phyloP scores from a whole-genome alignment of 2,888 invertebrate genomes.

The Allolobophora icterica region DNA sequence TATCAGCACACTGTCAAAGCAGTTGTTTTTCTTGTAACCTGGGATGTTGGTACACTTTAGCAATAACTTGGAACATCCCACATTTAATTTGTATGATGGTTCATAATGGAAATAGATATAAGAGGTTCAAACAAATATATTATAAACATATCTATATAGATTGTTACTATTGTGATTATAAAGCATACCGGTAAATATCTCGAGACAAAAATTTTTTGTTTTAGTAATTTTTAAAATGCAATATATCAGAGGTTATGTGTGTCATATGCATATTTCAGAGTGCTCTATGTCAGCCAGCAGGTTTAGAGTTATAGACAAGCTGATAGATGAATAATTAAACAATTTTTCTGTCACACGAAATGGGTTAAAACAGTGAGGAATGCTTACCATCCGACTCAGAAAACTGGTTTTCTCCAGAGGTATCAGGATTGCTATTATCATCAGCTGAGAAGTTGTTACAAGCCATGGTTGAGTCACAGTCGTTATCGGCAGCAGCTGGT shows the following conservation, averaged over 20 bases:
- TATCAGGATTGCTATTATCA: not conserved
- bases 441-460: not conserved
- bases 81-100: too few relatives aligned
- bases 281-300: not conserved
- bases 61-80: too few relatives aligned
- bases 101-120: not conserved
- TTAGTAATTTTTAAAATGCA: too few relatives aligned
- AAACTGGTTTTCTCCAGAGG: not conserved
- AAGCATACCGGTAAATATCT: not conserved
- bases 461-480: not conserved
- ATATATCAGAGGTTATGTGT: not conserved
- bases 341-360: not conserved
- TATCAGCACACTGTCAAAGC: too few relatives aligned
- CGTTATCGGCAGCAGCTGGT: not conserved
- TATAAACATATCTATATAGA: not conserved
- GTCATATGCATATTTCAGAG: not conserved
- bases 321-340: not conserved
- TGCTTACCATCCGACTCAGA: not conserved
- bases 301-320: too few relatives aligned
- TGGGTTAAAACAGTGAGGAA: not conserved
- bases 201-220: too few relatives aligned
- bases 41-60: too few relatives aligned
- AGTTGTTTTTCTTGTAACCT: too few relatives aligned
- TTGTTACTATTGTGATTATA: not conserved
- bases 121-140: not conserved